Percentiles rank a stretch among this genome's conserved stretches.
Evolutionary conservation across 2,888 invertebrate species (phyloP).

Genomic region (Lamproptera curius): DNA sequence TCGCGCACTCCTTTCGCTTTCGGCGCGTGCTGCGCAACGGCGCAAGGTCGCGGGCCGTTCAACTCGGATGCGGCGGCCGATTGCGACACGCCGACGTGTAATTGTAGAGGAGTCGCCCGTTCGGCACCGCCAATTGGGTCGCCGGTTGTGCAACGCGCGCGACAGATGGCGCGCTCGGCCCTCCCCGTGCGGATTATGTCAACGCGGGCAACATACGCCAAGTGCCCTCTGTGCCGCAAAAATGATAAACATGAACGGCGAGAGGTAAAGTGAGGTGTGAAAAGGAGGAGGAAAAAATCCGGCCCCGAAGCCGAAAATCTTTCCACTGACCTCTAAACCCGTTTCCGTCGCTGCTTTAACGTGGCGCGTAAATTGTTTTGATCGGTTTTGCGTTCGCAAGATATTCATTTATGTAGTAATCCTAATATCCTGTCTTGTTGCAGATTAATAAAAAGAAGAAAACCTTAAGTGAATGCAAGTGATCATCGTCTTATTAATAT

Average conservation of each 20-base stretch:
- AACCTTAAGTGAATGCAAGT: too few species aligned
- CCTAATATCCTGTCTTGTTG: too few species aligned
- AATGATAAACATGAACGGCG: too few species aligned
- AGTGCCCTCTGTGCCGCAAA: too few species aligned
- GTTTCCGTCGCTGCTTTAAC: slow-evolving; percentile 12
- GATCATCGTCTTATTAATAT: too few species aligned
- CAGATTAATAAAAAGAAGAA: too few species aligned
- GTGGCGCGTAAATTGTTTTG: neutral
- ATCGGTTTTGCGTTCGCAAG: neutral
- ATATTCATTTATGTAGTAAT: too few species aligned
- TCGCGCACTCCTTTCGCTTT: slow-evolving; percentile 68
- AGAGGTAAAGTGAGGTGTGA: neutral
- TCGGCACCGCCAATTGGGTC: slow-evolving; percentile 69
- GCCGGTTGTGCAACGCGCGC: slow-evolving; percentile 65
- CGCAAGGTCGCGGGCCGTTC: slow-evolving; percentile 77
- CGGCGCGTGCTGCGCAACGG: slow-evolving; percentile 63
- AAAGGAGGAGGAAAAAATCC: neutral
- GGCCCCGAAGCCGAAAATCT: slow-evolving; percentile 5
- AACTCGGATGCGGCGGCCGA: slow-evolving; percentile 74
- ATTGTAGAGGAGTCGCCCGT: slow-evolving; percentile 73
- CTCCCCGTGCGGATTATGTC: slow-evolving; percentile 54
- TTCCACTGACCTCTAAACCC: slow-evolving; percentile 20
- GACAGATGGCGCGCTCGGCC: slow-evolving; percentile 70
- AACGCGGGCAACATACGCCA: too few species aligned
- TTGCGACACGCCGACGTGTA: slow-evolving; percentile 77